Percentiles rank a stretch among this genome's conserved stretches.
Conservation (phyloP, 2,113 vertebrate genomes). For the Mirounga angustirostris region DNA sequence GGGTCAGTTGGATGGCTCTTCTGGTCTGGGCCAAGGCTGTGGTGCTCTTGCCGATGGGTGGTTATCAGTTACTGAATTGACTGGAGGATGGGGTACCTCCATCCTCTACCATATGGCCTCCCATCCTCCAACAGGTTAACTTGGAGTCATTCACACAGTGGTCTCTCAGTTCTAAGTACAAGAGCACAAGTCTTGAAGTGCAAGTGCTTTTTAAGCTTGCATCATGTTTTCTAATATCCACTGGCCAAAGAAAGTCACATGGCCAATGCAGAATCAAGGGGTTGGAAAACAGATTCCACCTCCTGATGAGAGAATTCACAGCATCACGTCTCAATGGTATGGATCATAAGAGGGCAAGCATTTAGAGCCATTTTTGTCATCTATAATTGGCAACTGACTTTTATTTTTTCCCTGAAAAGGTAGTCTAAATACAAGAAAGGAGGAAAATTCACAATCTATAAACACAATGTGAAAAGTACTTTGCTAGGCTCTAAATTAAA, state of each 20-base stretch:
- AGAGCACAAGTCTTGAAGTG: not conserved
- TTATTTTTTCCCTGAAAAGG: not conserved
- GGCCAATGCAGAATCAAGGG: not conserved
- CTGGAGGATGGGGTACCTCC: too few species aligned
- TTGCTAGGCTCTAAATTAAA: not conserved
- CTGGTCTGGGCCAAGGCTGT: not conserved
- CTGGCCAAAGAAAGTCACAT: not conserved
- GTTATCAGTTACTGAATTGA: not conserved
- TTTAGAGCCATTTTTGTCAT: not conserved
- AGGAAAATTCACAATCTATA: not conserved
- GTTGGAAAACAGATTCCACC: not conserved
- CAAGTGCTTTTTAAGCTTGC: not conserved
- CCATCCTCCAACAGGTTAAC: not conserved
- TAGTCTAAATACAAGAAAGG: not conserved
- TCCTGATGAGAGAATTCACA: not conserved
- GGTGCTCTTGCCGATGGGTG: not conserved
- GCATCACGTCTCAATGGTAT: not conserved
- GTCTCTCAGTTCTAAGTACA: not conserved
- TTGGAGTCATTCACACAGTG: not conserved
- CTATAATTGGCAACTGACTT: not conserved
- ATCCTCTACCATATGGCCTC: not conserved
- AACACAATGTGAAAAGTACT: not conserved
- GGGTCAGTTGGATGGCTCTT: not conserved
- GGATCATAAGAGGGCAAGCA: too few species aligned
- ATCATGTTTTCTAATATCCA: not conserved